Conservation (phyloP, 2,797 vertebrate species). For the Danio choprae region DNA sequence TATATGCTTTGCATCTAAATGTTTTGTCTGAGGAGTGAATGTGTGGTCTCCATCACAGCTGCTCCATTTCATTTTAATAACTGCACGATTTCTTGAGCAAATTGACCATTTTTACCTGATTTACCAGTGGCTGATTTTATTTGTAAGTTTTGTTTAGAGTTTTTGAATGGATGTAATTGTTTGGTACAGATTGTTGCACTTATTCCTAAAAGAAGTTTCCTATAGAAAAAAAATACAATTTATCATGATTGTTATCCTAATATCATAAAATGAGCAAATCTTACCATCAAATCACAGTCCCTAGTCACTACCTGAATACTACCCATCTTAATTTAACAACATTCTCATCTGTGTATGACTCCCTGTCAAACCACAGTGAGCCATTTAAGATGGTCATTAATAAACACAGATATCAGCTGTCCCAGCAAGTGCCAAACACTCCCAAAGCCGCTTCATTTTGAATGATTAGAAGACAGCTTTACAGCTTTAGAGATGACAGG, state of each 20-base stretch:
- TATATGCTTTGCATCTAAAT: not conserved
- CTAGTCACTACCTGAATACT: slow-evolving; percentile 23
- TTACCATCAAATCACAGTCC: not conserved
- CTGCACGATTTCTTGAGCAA: too few species aligned
- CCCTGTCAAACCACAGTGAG: slow-evolving; percentile 24
- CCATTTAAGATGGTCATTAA: slow-evolving; percentile 4
- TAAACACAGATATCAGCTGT: slow-evolving; percentile 21
- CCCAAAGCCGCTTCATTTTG: not conserved
- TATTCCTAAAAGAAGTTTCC: not conserved
- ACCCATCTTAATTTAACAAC: slow-evolving; percentile 33
- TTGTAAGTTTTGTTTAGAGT: not conserved
- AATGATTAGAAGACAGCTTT: not conserved
- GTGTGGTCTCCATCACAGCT: not conserved
- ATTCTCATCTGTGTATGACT: slow-evolving; percentile 12
- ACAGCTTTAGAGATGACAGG: not conserved
- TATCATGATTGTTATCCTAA: too few species aligned
- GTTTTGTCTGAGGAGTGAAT: slow-evolving; percentile 11
- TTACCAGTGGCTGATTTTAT: too few species aligned
- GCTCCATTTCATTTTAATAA: slow-evolving; percentile 10
- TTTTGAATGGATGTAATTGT: slow-evolving; percentile 12
- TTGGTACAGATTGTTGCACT: not conserved
- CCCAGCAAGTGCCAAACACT: not conserved
- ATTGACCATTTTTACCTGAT: too few species aligned
- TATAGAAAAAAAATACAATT: not conserved
- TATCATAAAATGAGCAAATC: not conserved